Evolutionary conservation across 2,797 vertebrate genomes (phyloP).

Genomic region (Enteromius treurensis): DNA sequence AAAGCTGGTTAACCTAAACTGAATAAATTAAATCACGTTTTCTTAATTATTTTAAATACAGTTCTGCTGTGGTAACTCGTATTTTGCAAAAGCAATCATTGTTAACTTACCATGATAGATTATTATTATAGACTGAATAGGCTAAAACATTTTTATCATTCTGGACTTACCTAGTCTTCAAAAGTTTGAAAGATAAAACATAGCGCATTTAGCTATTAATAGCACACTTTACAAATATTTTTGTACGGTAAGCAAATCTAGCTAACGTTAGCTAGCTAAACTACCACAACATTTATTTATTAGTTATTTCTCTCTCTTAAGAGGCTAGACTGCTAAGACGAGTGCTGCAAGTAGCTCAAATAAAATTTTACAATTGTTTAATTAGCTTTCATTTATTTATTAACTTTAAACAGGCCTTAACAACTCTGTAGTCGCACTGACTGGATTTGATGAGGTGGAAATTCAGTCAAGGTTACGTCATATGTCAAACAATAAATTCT

Average conservation of each 20-base stretch:
- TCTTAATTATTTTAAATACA: neutral
- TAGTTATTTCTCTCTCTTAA: neutral
- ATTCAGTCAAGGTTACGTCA: slow-evolving; percentile 3
- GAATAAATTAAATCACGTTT: neutral
- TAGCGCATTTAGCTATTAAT: neutral
- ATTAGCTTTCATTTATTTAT: neutral
- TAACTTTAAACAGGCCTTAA: neutral
- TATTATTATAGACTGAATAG: neutral
- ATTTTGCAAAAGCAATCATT: neutral
- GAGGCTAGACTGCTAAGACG: neutral
- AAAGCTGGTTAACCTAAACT: neutral
- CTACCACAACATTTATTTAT: neutral
- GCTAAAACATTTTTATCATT: neutral
- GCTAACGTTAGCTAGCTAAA: neutral
- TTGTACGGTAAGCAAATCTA: neutral
- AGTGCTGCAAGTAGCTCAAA: neutral
- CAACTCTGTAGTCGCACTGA: neutral
- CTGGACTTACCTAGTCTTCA: neutral
- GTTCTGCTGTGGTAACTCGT: neutral
- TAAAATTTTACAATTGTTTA: neutral
- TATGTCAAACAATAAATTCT: neutral
- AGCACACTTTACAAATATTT: slow-evolving; percentile 2
- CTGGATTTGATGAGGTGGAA: neutral
- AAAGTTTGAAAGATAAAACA: neutral
- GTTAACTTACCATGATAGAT: neutral